Conservation (phyloP, 2,113 vertebrate genomes). For the Megalops atlanticus region DNA sequence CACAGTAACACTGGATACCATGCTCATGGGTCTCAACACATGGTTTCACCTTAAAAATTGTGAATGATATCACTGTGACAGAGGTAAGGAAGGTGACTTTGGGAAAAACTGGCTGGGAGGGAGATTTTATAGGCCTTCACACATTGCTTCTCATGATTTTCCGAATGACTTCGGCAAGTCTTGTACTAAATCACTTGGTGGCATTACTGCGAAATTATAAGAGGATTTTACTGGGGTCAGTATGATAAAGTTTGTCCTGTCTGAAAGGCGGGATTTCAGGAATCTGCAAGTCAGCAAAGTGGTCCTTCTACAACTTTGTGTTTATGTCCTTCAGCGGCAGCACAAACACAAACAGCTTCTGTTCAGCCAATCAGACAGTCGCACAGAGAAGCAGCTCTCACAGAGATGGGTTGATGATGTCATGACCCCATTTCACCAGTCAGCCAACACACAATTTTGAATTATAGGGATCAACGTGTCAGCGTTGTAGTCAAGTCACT, state of each 20-base stretch:
- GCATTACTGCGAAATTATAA: neutral
- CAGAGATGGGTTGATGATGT: too few species aligned
- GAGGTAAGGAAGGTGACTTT: neutral
- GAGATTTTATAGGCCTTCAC: neutral
- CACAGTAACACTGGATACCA: neutral
- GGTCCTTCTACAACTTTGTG: neutral
- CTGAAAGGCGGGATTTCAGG: neutral
- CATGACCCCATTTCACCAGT: too few species aligned
- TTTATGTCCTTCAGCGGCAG: neutral
- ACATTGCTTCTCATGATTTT: neutral
- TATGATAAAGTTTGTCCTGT: neutral
- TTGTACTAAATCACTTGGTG: neutral
- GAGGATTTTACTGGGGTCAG: neutral
- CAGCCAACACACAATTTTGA: too few species aligned
- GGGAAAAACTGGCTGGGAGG: neutral
- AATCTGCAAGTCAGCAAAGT: neutral
- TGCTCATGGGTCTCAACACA: neutral
- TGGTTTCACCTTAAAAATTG: neutral
- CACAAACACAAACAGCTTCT: neutral
- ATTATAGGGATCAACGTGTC: too few species aligned
- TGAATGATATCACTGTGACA: neutral
- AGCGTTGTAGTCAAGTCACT: too few species aligned
- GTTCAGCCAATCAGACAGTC: neutral
- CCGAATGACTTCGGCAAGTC: neutral
- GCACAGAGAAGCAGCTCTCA: neutral